Conservation (phyloP, 1,140 invertebrate species). For the Laupala kohalensis region DNA sequence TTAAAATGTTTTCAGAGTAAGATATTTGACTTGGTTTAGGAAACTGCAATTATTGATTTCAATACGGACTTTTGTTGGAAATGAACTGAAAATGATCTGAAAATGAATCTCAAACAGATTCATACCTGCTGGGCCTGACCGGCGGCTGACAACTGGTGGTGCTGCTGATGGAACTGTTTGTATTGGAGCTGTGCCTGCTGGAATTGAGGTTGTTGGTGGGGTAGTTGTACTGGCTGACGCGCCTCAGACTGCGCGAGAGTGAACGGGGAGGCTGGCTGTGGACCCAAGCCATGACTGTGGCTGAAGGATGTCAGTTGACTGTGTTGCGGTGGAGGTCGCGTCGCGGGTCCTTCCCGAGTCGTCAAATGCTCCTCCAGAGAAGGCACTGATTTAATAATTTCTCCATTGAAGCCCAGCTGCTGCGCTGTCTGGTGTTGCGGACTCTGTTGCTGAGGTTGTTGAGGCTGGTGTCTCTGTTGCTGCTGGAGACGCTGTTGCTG, state of each 20-base stretch:
- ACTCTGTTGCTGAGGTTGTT: constrained; percentile 14
- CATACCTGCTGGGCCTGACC: constrained; percentile 24
- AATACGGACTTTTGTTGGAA: too few species aligned
- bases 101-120: too few species aligned
- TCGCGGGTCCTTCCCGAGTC: constrained; percentile 12
- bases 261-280: background rate
- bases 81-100: too few species aligned
- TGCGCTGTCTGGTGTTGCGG: constrained; percentile 18
- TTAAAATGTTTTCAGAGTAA: too few species aligned
- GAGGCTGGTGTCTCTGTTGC: constrained; percentile 26
- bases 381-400: constrained; percentile 15
- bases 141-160: constrained; percentile 27
- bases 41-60: too few species aligned
- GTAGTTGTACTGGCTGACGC: background rate
- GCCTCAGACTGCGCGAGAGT: background rate
- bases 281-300: background rate
- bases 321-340: background rate
- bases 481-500: constrained; percentile 30
- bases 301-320: background rate
- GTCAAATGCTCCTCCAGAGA: constrained; percentile 19
- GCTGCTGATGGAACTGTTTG: constrained; percentile 19
- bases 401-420: constrained; percentile 21
- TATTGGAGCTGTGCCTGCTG: constrained; percentile 13
- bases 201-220: background rate
- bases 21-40: too few species aligned